These are phyloP conservation scores for Salvator merianae DNA, from an alignment of 2,113 vertebrate genomes.

Conservation along the genomic window DNA sequence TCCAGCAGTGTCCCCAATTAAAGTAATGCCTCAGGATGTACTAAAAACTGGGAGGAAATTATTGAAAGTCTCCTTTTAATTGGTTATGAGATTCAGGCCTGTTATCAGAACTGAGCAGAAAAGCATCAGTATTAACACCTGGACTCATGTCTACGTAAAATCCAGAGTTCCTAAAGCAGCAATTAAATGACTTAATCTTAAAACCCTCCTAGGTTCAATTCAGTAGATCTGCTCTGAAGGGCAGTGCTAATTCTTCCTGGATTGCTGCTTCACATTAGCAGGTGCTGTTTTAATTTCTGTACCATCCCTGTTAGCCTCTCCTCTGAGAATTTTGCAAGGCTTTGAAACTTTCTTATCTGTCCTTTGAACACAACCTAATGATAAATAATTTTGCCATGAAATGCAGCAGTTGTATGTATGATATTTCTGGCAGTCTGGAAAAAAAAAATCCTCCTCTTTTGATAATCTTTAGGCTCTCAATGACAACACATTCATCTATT, in stretches of 20 bases:
- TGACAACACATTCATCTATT: neutral
- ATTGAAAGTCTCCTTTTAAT: constrained; percentile 55
- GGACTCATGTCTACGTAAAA: constrained; percentile 42
- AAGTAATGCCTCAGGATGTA: constrained; percentile 45
- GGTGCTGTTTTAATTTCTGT: constrained; percentile 59
- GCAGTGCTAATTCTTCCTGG: constrained; percentile 62
- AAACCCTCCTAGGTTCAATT: constrained; percentile 59
- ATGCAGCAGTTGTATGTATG: neutral
- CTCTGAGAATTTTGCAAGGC: constrained; percentile 48
- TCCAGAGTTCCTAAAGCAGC: constrained; percentile 57
- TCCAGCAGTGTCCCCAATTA: constrained; percentile 37
- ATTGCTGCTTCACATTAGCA: constrained; percentile 48
- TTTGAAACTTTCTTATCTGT: constrained; percentile 40
- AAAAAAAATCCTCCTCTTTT: neutral
- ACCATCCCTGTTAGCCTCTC: constrained; percentile 31
- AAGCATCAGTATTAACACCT: constrained; percentile 63
- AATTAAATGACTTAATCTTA: constrained; percentile 67
- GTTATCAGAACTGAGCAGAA: constrained; percentile 62
- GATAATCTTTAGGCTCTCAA: neutral
- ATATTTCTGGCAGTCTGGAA: too few species aligned
- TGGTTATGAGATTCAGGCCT: constrained; percentile 54
- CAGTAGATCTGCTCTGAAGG: constrained; percentile 59
- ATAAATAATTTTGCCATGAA: neutral
- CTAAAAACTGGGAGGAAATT: constrained; percentile 6
- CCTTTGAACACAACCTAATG: constrained; percentile 31